These are phyloP conservation scores for Salpingus planirostris DNA, from an alignment of 2,888 invertebrate species.

Conservation along the genomic window DNA sequence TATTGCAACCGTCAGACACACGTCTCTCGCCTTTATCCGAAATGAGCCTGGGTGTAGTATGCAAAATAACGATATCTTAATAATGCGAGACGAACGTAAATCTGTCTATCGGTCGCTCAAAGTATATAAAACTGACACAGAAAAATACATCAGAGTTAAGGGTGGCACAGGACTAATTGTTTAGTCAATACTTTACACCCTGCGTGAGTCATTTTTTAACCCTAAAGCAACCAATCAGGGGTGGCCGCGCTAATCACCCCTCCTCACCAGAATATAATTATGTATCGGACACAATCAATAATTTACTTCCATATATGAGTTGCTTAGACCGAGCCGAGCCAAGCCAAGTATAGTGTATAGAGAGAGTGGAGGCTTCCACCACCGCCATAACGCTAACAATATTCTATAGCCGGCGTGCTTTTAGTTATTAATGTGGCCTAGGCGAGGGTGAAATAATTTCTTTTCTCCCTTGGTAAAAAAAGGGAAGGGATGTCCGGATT, in stretches of 20 bases:
- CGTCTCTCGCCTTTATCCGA: no score
- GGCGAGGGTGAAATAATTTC: no score
- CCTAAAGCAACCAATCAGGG: constrained; percentile 43
- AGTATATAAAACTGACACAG: constrained; percentile 28
- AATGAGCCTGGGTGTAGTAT: no score
- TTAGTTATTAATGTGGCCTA: no score
- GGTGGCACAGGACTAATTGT: constrained; percentile 43
- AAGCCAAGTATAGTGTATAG: no score
- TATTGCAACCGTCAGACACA: no score
- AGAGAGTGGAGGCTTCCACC: no score
- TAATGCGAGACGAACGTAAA: constrained; percentile 4
- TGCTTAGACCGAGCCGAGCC: no score
- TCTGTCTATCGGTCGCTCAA: neutral
- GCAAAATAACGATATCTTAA: constrained; percentile 11
- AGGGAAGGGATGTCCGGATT: no score
- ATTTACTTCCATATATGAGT: constrained; percentile 35
- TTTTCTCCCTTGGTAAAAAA: no score
- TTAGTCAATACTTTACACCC: constrained; percentile 47
- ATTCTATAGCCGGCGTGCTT: no score
- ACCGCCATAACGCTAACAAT: no score
- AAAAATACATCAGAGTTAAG: constrained; percentile 41
- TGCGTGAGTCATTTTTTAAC: constrained; percentile 46
- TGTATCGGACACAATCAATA: constrained; percentile 44
- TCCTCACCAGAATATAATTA: constrained; percentile 42
- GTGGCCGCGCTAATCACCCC: constrained; percentile 42